Conservation (phyloP, 2,888 invertebrate genomes). For the Drosophila diplacantha region DNA sequence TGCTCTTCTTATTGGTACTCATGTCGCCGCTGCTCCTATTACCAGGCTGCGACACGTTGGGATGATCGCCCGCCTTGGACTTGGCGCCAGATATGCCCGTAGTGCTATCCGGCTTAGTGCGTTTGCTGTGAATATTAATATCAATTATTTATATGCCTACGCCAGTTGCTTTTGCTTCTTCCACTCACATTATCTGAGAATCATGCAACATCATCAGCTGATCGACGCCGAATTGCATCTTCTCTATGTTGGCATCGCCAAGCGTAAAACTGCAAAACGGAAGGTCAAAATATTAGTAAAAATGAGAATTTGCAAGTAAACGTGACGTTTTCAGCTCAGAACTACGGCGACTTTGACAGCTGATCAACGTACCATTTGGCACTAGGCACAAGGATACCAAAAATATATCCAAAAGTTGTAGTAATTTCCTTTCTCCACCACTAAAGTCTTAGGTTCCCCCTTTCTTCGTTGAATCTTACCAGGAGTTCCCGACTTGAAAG, state of each 20-base stretch:
- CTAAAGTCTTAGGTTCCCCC: too few relatives aligned
- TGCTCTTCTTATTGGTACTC: slow-evolving; percentile 67
- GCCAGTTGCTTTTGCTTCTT: background rate
- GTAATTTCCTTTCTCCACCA: background rate
- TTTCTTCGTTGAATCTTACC: background rate
- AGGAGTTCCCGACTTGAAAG: background rate
- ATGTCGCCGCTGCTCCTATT: slow-evolving; percentile 51
- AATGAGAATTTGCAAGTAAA: background rate
- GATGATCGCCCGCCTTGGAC: slow-evolving; percentile 45
- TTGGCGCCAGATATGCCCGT: slow-evolving; percentile 41
- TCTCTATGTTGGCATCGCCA: slow-evolving; percentile 66
- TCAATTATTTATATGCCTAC: background rate
- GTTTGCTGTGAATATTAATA: slow-evolving; percentile 47
- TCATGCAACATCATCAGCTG: slow-evolving; percentile 70
- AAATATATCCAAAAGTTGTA: background rate
- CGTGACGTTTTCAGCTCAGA: background rate
- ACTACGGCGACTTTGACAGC: background rate
- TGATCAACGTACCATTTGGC: background rate
- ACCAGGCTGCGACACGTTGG: slow-evolving; percentile 51
- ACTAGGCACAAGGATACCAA: background rate
- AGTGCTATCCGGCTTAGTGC: slow-evolving; percentile 63
- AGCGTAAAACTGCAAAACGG: slow-evolving; percentile 52
- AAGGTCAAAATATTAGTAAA: background rate
- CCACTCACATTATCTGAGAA: slow-evolving; percentile 63
- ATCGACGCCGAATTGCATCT: slow-evolving; percentile 73